Base-by-base conservation (phyloP, 64 coral and sea anemone genomes). In the Actinia tenebrosa region DNA sequence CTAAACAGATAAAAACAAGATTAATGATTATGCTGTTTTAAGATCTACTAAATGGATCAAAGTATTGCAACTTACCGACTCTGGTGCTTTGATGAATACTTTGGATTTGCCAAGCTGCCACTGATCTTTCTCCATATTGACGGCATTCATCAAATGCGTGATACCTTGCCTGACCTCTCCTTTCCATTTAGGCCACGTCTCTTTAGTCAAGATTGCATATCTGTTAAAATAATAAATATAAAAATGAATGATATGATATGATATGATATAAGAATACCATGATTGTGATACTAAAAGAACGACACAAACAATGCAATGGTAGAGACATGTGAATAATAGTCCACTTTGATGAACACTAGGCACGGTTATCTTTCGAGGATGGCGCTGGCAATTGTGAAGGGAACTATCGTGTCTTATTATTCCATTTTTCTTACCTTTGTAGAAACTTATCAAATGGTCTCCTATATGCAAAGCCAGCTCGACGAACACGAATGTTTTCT, bases 391-490 rank as follows among this genome's bases (percentile, higher is more conserved):
- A 5, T 8, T 50, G 4, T 4, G 7, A 50, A 50, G 7, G 3
- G 47, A 8, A 5, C 47, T 50, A 50, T 50, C 7, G 7, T 10
- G 56, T 2, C 56, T 11, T 14, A 13, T 58, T 11, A 58, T 14
- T 14, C 56, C 6, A 13, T 2, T 58, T 5, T 0, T 30, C 20
- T 30, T 88, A 99, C 87, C 97, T 92, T 45, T 93, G 85, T 25
- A 99, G 93, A 23, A 99, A 99, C 75, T 99, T 99, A 50, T 89
- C 45, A 56, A 99, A 99, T 0, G 93, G 93, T 79, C 97, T 90
- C 64, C 97, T 90, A 78, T 99, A 99, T 19, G 97, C 97, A 93
- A 99, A 99, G 15, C 97, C 97, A 71, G 97, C 97, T 88, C 97
- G 89, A 85, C 97, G 80, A 19, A 99, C 97, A 7, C 97, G 88